These are phyloP conservation scores for Drosophila lacertosa DNA, from an alignment of 1,140 invertebrate genomes.

Conservation along the genomic window DNA sequence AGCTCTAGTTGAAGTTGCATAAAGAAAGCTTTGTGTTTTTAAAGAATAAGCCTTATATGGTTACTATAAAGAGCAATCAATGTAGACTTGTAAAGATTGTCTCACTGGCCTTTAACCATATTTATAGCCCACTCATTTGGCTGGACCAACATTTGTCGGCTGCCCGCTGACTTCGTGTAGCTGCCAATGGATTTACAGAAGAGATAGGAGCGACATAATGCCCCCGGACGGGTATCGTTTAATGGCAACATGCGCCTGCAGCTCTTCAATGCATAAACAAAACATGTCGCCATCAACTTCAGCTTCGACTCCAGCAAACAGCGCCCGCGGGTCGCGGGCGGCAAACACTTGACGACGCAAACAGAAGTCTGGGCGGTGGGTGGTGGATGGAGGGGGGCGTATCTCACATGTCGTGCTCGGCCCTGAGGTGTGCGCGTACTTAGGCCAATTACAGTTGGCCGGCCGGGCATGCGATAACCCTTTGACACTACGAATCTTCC, in stretches of 20 bases:
- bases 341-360: too few relatives aligned
- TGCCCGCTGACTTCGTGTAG: conserved; percentile 7
- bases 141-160: conserved; percentile 1
- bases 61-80: too few relatives aligned
- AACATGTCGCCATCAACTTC: conserved; percentile 54
- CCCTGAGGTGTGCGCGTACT: conserved; percentile 68
- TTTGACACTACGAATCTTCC: conserved; percentile 53
- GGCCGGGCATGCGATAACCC: conserved; percentile 54
- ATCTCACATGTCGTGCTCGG: conserved; percentile 8
- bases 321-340: too few relatives aligned
- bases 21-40: too few relatives aligned
- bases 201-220: conserved; percentile 46
- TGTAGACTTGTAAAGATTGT: background rate
- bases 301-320: conserved; percentile 5
- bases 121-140: too few relatives aligned
- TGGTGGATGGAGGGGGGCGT: too few relatives aligned
- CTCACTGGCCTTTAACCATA: too few relatives aligned
- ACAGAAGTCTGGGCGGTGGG: background rate
- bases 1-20: too few relatives aligned
- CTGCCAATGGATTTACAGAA: conserved; percentile 47
- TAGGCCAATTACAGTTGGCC: conserved; percentile 62
- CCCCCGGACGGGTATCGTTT: conserved; percentile 10
- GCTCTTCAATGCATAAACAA: conserved; percentile 65
- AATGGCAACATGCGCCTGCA: conserved; percentile 33
- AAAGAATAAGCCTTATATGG: too few relatives aligned